These are phyloP conservation scores for Acipenser ruthenus DNA, from an alignment of 2,797 vertebrate species.

Conservation along the genomic window DNA sequence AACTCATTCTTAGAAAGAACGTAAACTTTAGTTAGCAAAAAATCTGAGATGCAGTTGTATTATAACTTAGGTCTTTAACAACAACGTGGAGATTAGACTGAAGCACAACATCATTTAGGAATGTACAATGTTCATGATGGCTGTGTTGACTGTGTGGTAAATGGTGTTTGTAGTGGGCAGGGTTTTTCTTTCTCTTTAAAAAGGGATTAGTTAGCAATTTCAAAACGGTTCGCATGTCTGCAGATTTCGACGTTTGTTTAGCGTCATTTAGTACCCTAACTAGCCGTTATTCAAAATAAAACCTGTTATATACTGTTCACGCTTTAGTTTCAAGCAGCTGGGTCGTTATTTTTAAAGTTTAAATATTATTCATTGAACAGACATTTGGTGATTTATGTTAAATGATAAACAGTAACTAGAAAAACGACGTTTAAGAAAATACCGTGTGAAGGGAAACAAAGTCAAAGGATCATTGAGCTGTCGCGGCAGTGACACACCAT, in stretches of 20 bases:
- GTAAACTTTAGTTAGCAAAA: neutral
- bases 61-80: neutral
- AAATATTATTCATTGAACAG: neutral
- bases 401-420: too few species aligned
- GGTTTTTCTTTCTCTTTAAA: slow-evolving; percentile 28
- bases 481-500: too few species aligned
- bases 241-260: neutral
- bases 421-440: too few species aligned
- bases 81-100: slow-evolving; percentile 22
- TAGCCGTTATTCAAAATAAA: neutral
- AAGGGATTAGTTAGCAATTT: neutral
- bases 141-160: slow-evolving; percentile 34
- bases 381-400: too few species aligned
- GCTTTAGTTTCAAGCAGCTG: neutral
- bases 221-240: neutral
- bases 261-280: neutral
- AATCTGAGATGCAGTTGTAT: neutral
- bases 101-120: slow-evolving; percentile 47
- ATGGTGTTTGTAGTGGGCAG: slow-evolving; percentile 35
- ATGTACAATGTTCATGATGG: slow-evolving; percentile 53
- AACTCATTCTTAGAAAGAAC: too few species aligned
- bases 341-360: slow-evolving; percentile 2
- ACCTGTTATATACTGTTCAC: neutral
- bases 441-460: too few species aligned
- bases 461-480: too few species aligned